These are phyloP conservation scores for Neoascia interrupta DNA, from an alignment of 2,888 invertebrate species.

Conservation along the genomic window DNA sequence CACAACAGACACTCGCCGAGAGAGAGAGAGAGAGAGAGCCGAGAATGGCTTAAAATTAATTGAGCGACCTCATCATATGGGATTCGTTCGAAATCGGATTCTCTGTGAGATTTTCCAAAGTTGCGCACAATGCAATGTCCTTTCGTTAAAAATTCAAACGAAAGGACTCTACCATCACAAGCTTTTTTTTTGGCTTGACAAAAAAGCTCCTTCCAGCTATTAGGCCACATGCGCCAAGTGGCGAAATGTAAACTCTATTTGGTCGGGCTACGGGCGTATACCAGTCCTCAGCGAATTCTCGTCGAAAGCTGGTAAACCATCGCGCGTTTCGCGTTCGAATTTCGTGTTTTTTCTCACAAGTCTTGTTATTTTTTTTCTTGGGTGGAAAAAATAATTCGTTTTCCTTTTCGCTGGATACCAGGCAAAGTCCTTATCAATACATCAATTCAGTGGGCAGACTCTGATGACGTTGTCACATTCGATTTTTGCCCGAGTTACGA, in stretches of 20 bases:
- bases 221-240: conserved; percentile 59
- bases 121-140: conserved; percentile 6
- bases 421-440: conserved; percentile 7
- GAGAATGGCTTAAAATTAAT: too few relatives aligned
- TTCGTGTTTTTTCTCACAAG: conserved; percentile 48
- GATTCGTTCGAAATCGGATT: too few relatives aligned
- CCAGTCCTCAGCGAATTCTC: conserved; percentile 69
- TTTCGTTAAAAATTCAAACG: conserved; percentile 34
- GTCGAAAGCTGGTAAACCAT: conserved; percentile 62
- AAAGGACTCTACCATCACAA: conserved; percentile 19
- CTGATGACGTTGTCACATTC: neutral
- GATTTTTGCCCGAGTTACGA: conserved; percentile 19
- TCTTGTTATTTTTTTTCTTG: conserved; percentile 12
- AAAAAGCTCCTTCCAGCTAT: conserved; percentile 30
- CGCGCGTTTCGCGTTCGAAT: conserved; percentile 49
- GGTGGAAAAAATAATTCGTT: neutral
- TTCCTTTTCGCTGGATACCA: neutral
- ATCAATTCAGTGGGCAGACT: neutral
- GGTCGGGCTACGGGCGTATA: conserved; percentile 67
- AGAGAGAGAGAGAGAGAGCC: too few relatives aligned
- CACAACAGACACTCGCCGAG: too few relatives aligned
- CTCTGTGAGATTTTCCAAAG: too few relatives aligned
- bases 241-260: conserved; percentile 60
- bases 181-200: conserved; percentile 23
- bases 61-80: too few relatives aligned